A percentile compares a stretch with the other conserved stretches of the same genome.
These are phyloP conservation scores for Geodia barretti DNA, from an alignment of 37 sponge, comb jelly and placozoan genomes.

Conservation along the genomic window DNA sequence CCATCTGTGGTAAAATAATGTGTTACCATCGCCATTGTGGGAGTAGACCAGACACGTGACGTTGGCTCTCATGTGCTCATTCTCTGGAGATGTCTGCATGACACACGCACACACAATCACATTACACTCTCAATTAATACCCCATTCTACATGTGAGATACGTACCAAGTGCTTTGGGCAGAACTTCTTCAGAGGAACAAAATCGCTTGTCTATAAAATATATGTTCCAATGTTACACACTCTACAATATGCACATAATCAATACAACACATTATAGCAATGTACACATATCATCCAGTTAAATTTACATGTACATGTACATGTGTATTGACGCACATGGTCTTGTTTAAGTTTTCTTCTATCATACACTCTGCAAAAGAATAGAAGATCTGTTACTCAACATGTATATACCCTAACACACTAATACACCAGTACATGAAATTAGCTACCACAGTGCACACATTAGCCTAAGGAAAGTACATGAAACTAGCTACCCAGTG, in stretches of 20 bases:
- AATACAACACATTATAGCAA: background rate
- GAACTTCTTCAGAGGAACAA: constrained; percentile 66
- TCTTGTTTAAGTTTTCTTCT: constrained; percentile 18
- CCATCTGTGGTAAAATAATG: no score
- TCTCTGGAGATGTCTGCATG: constrained; percentile 28
- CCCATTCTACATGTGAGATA: background rate
- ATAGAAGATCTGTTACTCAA: no score
- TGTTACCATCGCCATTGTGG: constrained; percentile 88
- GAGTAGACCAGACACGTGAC: constrained; percentile 93
- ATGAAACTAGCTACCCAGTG: no score
- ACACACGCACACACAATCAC: background rate
- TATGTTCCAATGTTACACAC: constrained; percentile 2
- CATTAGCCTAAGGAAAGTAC: no score
- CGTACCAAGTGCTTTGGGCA: constrained; percentile 84
- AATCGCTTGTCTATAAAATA: constrained; percentile 9
- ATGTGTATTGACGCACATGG: constrained; percentile 2
- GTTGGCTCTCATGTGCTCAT: constrained; percentile 52
- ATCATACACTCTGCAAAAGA: constrained; percentile 56
- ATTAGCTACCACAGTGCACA: no score
- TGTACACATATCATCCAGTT: background rate
- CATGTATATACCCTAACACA: no score
- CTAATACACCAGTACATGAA: no score
- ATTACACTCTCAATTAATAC: background rate
- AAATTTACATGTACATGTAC: constrained; percentile 3
- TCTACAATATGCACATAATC: background rate